A percentile compares a stretch with the other conserved stretches of the same genome.
phyloP scores from a whole-genome alignment of 2,888 invertebrate genomes.

The Hydroisotoma schaefferi region DNA sequence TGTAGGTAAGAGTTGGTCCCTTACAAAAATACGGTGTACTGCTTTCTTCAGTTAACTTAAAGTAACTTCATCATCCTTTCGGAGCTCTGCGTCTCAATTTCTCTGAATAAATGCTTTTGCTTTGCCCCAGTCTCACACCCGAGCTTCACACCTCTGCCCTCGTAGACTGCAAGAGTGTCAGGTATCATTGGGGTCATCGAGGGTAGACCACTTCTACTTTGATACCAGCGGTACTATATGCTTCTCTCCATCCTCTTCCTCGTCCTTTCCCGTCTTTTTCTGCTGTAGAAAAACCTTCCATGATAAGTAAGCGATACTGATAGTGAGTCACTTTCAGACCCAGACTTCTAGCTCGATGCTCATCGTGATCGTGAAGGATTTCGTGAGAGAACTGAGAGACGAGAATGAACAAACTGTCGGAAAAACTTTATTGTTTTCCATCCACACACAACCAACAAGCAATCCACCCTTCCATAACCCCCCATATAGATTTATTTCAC shows the following conservation, averaged over 20 bases:
- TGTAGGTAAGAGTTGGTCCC: too few relatives aligned
- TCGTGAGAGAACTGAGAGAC: slow-evolving; percentile 38
- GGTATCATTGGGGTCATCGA: slow-evolving; percentile 9
- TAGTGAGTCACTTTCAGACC: too few relatives aligned
- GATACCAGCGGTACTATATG: too few relatives aligned
- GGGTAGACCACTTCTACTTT: too few relatives aligned
- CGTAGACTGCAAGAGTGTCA: slow-evolving; percentile 2
- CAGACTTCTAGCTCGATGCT: too few relatives aligned
- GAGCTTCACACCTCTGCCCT: slow-evolving; percentile 21
- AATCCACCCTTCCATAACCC: slow-evolving; percentile 35
- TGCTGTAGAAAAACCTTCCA: too few relatives aligned
- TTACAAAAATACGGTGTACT: too few relatives aligned
- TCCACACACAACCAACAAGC: slow-evolving; percentile 14
- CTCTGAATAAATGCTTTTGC: not conserved
- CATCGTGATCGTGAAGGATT: slow-evolving; percentile 22
- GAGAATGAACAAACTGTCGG: slow-evolving; percentile 33
- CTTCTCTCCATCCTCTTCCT: too few relatives aligned
- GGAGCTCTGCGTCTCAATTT: not conserved
- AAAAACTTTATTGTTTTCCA: slow-evolving; percentile 43
- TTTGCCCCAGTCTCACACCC: not conserved
- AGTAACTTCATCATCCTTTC: slow-evolving; percentile 14
- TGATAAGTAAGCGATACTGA: too few relatives aligned
- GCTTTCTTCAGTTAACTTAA: not conserved
- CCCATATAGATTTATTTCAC: slow-evolving; percentile 21
- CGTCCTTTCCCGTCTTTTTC: too few relatives aligned